phyloP scores from a whole-genome alignment of 2,888 invertebrate species.

The Acleris laterana region DNA sequence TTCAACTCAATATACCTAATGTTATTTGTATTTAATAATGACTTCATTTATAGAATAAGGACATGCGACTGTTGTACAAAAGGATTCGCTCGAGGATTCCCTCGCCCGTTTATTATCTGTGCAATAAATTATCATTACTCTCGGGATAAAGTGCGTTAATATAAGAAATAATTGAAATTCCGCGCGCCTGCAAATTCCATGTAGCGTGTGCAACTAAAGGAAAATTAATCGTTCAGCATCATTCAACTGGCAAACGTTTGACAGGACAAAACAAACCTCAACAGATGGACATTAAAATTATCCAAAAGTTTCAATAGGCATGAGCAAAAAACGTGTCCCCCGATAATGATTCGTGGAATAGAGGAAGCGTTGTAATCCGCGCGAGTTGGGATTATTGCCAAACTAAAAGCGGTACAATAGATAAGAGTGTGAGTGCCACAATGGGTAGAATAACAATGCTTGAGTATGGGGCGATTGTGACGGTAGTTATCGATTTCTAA shows the following conservation, averaged over 20 bases:
- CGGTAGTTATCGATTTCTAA: conserved; percentile 77
- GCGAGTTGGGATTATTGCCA: conserved; percentile 70
- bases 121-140: conserved; percentile 23
- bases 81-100: too few species aligned
- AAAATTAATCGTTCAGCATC: conserved; percentile 31
- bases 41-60: background rate
- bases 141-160: background rate
- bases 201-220: conserved; percentile 7
- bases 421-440: conserved; percentile 62
- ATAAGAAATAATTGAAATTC: conserved; percentile 15
- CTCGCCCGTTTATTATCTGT: conserved; percentile 5
- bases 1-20: background rate
- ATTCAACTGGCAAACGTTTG: conserved; percentile 27
- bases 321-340: conserved; percentile 47
- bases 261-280: conserved; percentile 45
- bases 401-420: conserved; percentile 68
- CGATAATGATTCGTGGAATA: conserved; percentile 54
- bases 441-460: conserved; percentile 66
- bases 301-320: conserved; percentile 43
- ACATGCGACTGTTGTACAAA: background rate
- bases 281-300: conserved; percentile 43
- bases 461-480: conserved; percentile 66
- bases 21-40: background rate
- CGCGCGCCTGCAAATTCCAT: conserved; percentile 9
- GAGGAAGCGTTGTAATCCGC: conserved; percentile 65